Evolutionary conservation across 2,888 invertebrate species (phyloP).

Genomic region (Acleris literana): DNA sequence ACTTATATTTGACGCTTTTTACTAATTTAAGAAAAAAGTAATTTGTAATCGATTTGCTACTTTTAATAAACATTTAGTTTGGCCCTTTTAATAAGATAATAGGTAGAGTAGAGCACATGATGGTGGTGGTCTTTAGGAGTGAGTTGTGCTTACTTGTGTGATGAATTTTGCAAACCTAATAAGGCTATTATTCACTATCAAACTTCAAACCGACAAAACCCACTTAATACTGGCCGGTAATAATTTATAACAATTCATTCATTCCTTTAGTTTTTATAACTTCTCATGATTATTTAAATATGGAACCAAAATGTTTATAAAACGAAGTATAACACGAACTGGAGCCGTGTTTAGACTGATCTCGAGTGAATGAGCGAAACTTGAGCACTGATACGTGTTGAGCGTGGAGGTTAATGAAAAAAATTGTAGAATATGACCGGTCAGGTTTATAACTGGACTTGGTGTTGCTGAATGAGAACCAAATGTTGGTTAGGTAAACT

Average conservation of each 20-base stretch:
- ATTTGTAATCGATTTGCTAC: too few species aligned
- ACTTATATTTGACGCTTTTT: too few species aligned
- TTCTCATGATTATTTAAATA: conserved; percentile 76
- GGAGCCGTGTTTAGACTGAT: conserved; percentile 78
- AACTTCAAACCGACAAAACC: conserved; percentile 4
- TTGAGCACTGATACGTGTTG: conserved; percentile 47
- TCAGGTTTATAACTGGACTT: background rate
- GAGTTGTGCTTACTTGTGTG: too few species aligned
- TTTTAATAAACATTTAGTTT: too few species aligned
- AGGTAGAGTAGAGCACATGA: too few species aligned
- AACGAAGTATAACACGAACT: conserved; percentile 59
- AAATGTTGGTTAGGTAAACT: too few species aligned
- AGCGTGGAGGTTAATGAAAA: conserved; percentile 27
- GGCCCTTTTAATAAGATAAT: too few species aligned
- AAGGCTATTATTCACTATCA: conserved; percentile 24
- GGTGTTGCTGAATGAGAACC: background rate
- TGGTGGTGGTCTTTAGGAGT: too few species aligned
- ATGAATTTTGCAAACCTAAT: background rate
- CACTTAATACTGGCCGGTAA: conserved; percentile 16
- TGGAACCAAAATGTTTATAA: conserved; percentile 67
- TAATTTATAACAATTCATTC: conserved; percentile 22
- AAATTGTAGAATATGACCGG: conserved; percentile 34
- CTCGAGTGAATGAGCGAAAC: conserved; percentile 72
- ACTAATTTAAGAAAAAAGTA: too few species aligned
- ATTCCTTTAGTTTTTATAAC: conserved; percentile 38